Percentiles rank a stretch among this genome's conserved stretches.
Evolutionary conservation across 2,113 vertebrate species (phyloP).

Genomic region (Chaetops frenatus): DNA sequence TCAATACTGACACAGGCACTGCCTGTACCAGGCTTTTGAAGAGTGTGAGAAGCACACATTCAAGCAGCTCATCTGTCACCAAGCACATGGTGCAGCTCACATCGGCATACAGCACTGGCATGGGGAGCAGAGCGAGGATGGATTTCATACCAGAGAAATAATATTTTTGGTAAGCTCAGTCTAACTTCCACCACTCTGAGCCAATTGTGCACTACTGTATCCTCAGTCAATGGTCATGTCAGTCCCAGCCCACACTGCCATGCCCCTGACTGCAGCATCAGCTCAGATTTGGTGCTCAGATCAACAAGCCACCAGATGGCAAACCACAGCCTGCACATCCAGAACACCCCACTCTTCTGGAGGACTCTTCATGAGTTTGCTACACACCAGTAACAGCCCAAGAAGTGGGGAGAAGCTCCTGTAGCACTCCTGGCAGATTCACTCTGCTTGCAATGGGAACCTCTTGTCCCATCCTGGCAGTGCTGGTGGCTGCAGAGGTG

Average conservation of each 20-base stretch:
- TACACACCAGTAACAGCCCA: not conserved
- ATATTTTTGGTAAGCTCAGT: not conserved
- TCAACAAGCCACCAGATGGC: not conserved
- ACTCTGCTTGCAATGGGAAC: not conserved
- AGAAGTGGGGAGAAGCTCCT: not conserved
- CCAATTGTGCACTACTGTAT: not conserved
- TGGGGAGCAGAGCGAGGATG: not conserved
- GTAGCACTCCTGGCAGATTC: not conserved
- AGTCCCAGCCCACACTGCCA: not conserved
- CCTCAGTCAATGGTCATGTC: not conserved
- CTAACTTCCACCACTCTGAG: not conserved
- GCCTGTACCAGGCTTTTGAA: not conserved
- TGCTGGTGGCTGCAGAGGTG: fast-evolving
- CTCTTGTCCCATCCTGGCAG: not conserved
- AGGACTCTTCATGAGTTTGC: not conserved
- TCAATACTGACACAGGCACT: not conserved
- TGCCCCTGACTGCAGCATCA: not conserved
- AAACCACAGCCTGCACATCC: not conserved
- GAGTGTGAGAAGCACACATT: not conserved
- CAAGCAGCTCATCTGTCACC: not conserved
- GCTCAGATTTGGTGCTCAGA: not conserved
- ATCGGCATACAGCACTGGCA: not conserved
- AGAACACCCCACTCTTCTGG: not conserved
- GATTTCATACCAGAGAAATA: not conserved
- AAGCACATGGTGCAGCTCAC: not conserved